Percentiles rank a stretch among this genome's conserved stretches.
phyloP scores from a whole-genome alignment of 2,888 invertebrate genomes.

The Halictus quadricinctus region DNA sequence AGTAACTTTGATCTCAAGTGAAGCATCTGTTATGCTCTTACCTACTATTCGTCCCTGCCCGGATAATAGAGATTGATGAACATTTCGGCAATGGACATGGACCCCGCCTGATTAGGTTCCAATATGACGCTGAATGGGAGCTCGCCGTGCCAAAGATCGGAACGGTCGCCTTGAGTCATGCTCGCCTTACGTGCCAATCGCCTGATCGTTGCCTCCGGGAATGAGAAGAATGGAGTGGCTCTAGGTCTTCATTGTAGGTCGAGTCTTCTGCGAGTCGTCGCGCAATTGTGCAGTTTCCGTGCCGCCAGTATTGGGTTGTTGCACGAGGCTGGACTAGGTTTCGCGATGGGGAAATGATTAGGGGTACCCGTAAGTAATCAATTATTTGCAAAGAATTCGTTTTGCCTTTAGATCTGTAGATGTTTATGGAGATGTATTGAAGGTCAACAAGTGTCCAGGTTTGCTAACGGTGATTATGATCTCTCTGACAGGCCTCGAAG shows the following conservation, averaged over 20 bases:
- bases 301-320: neutral
- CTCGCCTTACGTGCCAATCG: constrained; percentile 11
- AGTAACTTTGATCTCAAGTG: constrained; percentile 63
- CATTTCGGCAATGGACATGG: constrained; percentile 40
- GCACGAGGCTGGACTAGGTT: neutral
- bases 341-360: neutral
- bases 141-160: neutral
- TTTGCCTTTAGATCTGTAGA: too few relatives aligned
- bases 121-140: constrained; percentile 21
- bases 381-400: too few relatives aligned
- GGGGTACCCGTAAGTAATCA: too few relatives aligned
- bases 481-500: too few relatives aligned
- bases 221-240: neutral
- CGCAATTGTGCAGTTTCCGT: neutral
- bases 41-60: constrained; percentile 51
- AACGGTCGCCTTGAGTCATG: neutral
- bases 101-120: constrained; percentile 38
- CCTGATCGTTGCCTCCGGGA: neutral
- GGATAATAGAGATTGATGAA: constrained; percentile 65
- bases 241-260: neutral
- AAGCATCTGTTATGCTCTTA: constrained; percentile 56
- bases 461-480: too few relatives aligned
- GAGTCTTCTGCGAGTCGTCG: neutral
- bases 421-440: too few relatives aligned
- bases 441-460: too few relatives aligned